phyloP scores from a whole-genome alignment of 1,140 invertebrate species.

The Drosophila kurseongensis region DNA sequence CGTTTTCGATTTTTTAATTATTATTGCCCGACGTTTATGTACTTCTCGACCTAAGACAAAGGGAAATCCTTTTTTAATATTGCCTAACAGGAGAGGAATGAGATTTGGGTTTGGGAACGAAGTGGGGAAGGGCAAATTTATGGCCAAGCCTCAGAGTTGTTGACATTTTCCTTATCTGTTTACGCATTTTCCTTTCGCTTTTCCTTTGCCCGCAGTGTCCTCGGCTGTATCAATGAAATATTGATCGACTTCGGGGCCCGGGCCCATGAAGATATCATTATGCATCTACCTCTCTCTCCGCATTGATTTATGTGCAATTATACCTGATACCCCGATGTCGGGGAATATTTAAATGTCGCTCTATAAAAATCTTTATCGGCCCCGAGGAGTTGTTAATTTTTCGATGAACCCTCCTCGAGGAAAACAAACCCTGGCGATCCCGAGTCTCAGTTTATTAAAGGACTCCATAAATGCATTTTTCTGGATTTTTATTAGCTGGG shows the following conservation, averaged over 20 bases:
- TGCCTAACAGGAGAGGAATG: constrained; percentile 38
- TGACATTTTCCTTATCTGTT: constrained; percentile 73
- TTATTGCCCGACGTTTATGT: constrained; percentile 70
- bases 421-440: background rate
- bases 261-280: constrained; percentile 74
- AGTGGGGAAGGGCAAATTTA: constrained; percentile 58
- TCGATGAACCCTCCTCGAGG: constrained; percentile 17
- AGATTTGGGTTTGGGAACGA: constrained; percentile 3
- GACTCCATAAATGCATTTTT: constrained; percentile 66
- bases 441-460: constrained; percentile 66
- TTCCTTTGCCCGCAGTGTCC: constrained; percentile 45
- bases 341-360: constrained; percentile 65
- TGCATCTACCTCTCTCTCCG: constrained; percentile 50
- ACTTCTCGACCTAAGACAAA: constrained; percentile 45
- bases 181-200: constrained; percentile 42
- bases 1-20: constrained; percentile 65
- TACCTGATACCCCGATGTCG: constrained; percentile 13
- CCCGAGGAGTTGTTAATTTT: constrained; percentile 37
- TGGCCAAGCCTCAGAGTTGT: constrained; percentile 62
- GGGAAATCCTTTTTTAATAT: constrained; percentile 82
- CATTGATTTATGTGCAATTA: constrained; percentile 74
- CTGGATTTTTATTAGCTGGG: constrained; percentile 33
- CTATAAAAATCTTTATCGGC: constrained; percentile 70
- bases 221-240: constrained; percentile 74
- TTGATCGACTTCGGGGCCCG: constrained; percentile 51